Evolutionary conservation across 2,888 invertebrate genomes (phyloP), one percentile per base, ranked within the genome.

Genomic region (Limnephilus lunatus): DNA sequence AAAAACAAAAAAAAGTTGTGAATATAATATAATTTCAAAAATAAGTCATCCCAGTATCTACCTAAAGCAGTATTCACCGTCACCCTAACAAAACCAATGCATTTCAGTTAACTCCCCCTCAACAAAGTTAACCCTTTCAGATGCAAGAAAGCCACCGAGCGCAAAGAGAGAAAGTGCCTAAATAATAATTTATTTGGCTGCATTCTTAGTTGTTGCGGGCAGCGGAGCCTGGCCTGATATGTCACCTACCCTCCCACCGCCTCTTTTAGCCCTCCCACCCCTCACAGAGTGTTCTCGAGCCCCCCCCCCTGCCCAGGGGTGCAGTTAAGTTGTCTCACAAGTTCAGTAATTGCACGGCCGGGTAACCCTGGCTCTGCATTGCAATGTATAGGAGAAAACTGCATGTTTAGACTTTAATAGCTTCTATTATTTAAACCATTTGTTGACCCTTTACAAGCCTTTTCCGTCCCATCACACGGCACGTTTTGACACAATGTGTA

Each of bases 311-410:
- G n/a, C 93, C 89, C 90, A 14, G n/a, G 93, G 92, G 92, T 85
- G 32, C 85, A 80, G 89, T 93, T 85, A 93, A 91, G 86, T 91
- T 91, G 92, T 92, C 93, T 91, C 92, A 87, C 91, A 92, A 93
- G 93, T 92, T 93, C 92, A 91, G 93, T 93, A 93, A 93, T 93
- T 93, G 91, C 93, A 93, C 91, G 93, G 89, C 81, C 81, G 82
- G 91, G 44, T 80, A 32, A 88, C 31, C 68, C 81, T 53, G 91
- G 44, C 35, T 25, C 68, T 31, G 25, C 87, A 7, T 30, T 31
- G 30, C 30, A 86, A 31, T 53, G 86, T 53, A 48, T 31, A 44
- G 30, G 86, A 30, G 86, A 86, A 86, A 86, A 86, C n/a, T 86
- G 86, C 86, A 25, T 48, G 86, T 39, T 86, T 48, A 48, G 14